Conservation (phyloP, 2,113 vertebrate genomes). For the Protomyctophum bolini region DNA sequence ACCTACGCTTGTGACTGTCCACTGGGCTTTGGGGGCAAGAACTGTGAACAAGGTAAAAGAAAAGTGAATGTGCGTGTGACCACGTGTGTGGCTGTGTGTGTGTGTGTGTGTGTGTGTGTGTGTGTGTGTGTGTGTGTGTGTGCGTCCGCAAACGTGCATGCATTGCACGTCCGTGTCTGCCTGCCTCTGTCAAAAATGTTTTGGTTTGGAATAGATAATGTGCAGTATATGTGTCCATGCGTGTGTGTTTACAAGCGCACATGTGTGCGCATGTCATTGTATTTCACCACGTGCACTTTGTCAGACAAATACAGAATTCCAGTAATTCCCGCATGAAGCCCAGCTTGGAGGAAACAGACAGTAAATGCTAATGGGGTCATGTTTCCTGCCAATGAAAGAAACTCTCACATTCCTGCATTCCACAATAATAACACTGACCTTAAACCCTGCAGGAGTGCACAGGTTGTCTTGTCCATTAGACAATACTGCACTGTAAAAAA, state of each 20-base stretch:
- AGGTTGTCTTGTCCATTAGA: no score
- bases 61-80: not conserved
- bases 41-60: conserved; percentile 86
- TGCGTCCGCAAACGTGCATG: no score
- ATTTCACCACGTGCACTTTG: not conserved
- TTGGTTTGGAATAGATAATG: no score
- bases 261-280: not conserved
- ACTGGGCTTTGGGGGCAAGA: conserved; percentile 82
- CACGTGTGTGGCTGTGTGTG: not conserved
- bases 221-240: no score
- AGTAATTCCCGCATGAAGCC: not conserved
- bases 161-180: no score
- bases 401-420: conserved; percentile 8
- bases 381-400: not conserved
- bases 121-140: not conserved
- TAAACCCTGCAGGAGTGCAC: not conserved
- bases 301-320: not conserved
- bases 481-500: no score
- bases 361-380: not conserved
- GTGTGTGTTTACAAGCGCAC: not conserved
- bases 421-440: not conserved
- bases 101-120: not conserved
- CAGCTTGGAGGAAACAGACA: not conserved
- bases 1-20: conserved; percentile 83
- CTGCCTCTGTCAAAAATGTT: no score